phyloP scores from a whole-genome alignment of 2,797 vertebrate species.

The Halcyon badia region DNA sequence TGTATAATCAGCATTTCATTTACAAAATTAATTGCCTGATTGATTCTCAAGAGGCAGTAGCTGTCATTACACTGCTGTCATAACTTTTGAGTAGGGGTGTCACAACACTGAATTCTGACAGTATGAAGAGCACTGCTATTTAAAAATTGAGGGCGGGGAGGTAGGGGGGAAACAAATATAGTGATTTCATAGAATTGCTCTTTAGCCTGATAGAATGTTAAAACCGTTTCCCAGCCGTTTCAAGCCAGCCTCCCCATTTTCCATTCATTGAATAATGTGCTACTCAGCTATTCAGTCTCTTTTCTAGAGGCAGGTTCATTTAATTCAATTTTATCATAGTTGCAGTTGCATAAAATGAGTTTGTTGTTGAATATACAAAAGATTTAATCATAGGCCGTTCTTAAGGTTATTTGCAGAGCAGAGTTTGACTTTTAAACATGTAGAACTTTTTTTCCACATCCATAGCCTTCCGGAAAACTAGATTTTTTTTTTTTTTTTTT shows the following conservation, averaged over 20 bases:
- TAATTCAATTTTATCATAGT: conserved; percentile 75
- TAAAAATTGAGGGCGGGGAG: conserved; percentile 77
- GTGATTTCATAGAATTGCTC: conserved; percentile 61
- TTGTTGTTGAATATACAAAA: conserved; percentile 66
- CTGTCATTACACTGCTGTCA: conserved; percentile 87
- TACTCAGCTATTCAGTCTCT: conserved; percentile 52
- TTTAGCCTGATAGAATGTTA: conserved; percentile 34
- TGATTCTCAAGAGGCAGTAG: conserved; percentile 87
- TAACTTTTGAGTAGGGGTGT: conserved; percentile 86
- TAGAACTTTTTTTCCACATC: background rate
- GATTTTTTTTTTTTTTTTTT: background rate
- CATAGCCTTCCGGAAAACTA: conserved; percentile 8
- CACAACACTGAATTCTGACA: conserved; percentile 85
- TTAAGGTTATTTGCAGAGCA: conserved; percentile 52
- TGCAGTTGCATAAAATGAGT: conserved; percentile 65
- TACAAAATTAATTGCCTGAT: conserved; percentile 96
- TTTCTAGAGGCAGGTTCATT: conserved; percentile 69
- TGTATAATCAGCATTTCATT: conserved; percentile 97
- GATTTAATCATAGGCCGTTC: conserved; percentile 55
- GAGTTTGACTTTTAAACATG: conserved; percentile 42
- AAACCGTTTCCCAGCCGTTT: conserved; percentile 29
- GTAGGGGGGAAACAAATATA: conserved; percentile 70
- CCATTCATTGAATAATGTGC: conserved; percentile 55
- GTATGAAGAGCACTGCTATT: conserved; percentile 82
- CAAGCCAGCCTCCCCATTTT: conserved; percentile 27